These are phyloP conservation scores for Trididemnum miniatum DNA, from an alignment of 23 tunicate genomes.

Conservation along the genomic window DNA sequence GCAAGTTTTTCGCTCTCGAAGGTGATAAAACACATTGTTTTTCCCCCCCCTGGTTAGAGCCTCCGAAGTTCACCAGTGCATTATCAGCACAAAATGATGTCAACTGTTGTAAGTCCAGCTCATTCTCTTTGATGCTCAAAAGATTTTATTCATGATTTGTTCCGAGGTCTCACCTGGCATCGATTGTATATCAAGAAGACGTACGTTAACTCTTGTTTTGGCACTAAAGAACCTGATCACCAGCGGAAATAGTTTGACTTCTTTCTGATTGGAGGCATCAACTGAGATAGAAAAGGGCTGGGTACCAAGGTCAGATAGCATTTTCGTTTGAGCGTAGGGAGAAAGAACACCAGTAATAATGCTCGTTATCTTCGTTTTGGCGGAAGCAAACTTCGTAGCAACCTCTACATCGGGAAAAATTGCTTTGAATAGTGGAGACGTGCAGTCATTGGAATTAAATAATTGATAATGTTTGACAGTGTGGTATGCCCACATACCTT, in stretches of 20 bases:
- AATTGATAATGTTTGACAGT: conserved; percentile 52
- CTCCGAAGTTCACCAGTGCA: conserved; percentile 62
- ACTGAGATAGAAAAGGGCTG: conserved; percentile 35
- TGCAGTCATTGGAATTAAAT: conserved; percentile 53
- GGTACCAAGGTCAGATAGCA: conserved; percentile 36
- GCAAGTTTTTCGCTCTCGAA: conserved; percentile 20
- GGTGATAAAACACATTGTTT: conserved; percentile 46
- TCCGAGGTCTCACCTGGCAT: conserved; percentile 63
- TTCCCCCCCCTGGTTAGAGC: conserved; percentile 36
- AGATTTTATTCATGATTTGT: conserved; percentile 28
- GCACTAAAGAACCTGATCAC: conserved; percentile 56
- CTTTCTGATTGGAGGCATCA: conserved; percentile 37
- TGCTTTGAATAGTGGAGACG: conserved; percentile 45
- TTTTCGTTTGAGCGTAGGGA: conserved; percentile 38
- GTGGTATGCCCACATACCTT: conserved; percentile 62
- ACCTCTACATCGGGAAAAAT: conserved; percentile 30
- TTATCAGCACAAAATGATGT: conserved; percentile 46
- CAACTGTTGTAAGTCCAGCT: conserved; percentile 27
- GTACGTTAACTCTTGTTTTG: conserved; percentile 45
- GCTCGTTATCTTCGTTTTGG: conserved; percentile 35
- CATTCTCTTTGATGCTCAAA: conserved; percentile 7
- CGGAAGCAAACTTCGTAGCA: conserved; percentile 44
- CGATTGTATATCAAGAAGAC: conserved; percentile 63
- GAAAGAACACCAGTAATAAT: conserved; percentile 56
- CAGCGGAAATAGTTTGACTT: conserved; percentile 35